These are phyloP conservation scores for Sycophila texana DNA, from an alignment of 2,888 invertebrate genomes.

Conservation along the genomic window DNA sequence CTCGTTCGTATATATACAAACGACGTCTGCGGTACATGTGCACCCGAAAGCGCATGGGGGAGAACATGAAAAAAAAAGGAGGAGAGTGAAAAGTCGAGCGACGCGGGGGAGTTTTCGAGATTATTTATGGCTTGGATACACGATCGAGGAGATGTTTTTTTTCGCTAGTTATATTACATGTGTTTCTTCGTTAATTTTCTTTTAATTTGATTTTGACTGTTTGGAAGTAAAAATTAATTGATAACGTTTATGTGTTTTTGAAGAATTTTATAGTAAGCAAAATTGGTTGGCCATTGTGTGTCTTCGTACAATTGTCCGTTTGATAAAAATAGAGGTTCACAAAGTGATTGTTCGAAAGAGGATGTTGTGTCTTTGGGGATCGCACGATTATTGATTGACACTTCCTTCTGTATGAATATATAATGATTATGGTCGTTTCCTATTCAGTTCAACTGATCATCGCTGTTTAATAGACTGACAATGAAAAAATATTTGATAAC, in stretches of 20 bases:
- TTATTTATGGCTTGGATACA: slow-evolving; percentile 26
- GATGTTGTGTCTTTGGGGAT: too few species aligned
- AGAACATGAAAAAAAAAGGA: not conserved
- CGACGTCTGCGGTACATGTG: slow-evolving; percentile 28
- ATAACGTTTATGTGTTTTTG: not conserved
- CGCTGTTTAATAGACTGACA: too few species aligned
- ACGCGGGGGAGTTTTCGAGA: slow-evolving; percentile 30
- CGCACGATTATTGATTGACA: too few species aligned
- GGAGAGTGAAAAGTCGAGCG: slow-evolving; percentile 16
- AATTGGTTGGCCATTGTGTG: too few species aligned
- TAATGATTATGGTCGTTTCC: too few species aligned
- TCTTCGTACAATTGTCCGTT: too few species aligned
- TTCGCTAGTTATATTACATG: not conserved
- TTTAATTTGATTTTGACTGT: not conserved
- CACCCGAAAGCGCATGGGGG: not conserved
- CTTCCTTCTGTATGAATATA: too few species aligned
- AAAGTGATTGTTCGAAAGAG: too few species aligned
- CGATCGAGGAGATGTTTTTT: not conserved
- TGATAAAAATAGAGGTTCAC: too few species aligned
- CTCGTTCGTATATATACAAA: slow-evolving; percentile 11
- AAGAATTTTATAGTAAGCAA: not conserved
- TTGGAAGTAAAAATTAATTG: not conserved
- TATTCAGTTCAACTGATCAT: too few species aligned
- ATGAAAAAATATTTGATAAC: too few species aligned
- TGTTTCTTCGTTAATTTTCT: not conserved